phyloP scores from a whole-genome alignment of 2,797 vertebrate genomes.

The Vireo griseus region DNA sequence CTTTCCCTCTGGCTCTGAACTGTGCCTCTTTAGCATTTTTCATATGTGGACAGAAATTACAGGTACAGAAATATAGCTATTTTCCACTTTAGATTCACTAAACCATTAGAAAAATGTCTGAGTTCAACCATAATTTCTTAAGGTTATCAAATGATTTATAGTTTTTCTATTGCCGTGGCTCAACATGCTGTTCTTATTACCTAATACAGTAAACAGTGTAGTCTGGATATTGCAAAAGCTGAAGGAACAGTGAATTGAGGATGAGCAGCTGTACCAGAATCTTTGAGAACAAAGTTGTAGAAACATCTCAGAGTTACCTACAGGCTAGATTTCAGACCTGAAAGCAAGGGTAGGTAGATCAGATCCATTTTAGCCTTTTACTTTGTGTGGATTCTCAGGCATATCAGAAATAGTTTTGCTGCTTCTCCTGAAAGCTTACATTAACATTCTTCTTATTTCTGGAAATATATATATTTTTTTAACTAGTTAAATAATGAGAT shows the following conservation, averaged over 20 bases:
- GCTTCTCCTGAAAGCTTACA: background rate
- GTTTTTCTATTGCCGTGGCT: background rate
- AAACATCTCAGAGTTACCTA: background rate
- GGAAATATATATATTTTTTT: background rate
- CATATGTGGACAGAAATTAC: background rate
- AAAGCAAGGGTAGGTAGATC: background rate
- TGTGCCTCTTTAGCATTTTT: background rate
- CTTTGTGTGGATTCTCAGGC: background rate
- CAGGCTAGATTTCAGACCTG: background rate
- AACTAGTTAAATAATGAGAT: background rate
- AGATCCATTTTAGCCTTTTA: background rate
- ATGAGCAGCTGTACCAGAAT: background rate
- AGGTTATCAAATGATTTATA: background rate
- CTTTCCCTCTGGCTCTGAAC: background rate
- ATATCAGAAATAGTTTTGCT: background rate
- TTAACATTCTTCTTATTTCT: background rate
- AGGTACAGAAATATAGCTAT: background rate
- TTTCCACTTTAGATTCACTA: background rate
- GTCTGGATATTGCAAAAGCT: background rate
- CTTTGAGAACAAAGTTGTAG: background rate
- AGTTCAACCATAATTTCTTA: slow-evolving; percentile 14
- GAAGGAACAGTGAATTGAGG: background rate
- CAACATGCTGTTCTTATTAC: background rate
- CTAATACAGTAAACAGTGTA: background rate
- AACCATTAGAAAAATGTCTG: background rate